These are phyloP conservation scores for Salmo trutta DNA, from an alignment of 2,797 vertebrate genomes.

Conservation along the genomic window DNA sequence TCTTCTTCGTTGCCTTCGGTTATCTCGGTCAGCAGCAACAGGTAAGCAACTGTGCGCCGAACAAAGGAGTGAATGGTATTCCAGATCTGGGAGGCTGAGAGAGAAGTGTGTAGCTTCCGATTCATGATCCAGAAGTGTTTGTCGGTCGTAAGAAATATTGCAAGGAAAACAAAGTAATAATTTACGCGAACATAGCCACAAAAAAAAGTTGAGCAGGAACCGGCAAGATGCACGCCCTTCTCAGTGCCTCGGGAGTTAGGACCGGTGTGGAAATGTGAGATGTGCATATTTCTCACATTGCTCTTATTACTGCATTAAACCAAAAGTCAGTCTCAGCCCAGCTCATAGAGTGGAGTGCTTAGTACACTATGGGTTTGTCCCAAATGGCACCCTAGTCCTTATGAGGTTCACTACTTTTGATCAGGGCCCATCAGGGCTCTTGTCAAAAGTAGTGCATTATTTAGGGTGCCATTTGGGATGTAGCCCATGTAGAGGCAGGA, in stretches of 20 bases:
- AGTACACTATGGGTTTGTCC: neutral
- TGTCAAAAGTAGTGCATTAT: neutral
- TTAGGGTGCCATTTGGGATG: neutral
- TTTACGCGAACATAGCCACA: too few species aligned
- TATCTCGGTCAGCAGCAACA: too few species aligned
- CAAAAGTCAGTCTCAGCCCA: neutral
- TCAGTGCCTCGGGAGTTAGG: constrained; percentile 26
- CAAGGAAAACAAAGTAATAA: too few species aligned
- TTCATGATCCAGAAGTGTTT: too few species aligned
- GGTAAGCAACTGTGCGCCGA: too few species aligned
- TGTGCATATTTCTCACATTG: neutral
- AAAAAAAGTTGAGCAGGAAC: neutral
- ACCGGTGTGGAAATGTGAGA: neutral
- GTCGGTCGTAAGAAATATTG: too few species aligned
- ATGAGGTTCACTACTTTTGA: neutral
- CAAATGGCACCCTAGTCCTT: neutral
- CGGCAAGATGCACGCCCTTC: too few species aligned
- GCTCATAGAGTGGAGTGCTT: neutral
- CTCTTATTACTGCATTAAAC: neutral
- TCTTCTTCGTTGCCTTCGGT: too few species aligned
- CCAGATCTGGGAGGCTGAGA: too few species aligned
- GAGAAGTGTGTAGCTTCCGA: too few species aligned
- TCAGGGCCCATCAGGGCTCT: neutral
- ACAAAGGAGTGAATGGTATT: too few species aligned
- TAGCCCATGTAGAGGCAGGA: constrained; percentile 1